These are phyloP conservation scores for Stomorhina lunata DNA, from an alignment of 2,888 invertebrate genomes.

Conservation along the genomic window DNA sequence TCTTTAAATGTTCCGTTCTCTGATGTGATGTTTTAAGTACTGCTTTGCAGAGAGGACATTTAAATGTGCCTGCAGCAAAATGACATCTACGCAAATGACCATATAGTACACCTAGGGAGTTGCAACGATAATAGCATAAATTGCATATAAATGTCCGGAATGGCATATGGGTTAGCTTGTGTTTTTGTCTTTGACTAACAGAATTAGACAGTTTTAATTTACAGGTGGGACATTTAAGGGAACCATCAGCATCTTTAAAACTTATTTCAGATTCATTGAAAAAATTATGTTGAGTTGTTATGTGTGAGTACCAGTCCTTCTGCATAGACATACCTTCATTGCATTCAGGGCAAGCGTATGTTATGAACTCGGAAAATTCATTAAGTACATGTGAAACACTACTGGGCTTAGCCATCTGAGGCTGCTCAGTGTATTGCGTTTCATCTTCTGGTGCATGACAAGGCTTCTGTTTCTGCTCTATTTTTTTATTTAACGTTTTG, in stretches of 20 bases:
- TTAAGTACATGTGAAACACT: too few species aligned
- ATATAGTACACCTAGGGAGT: constrained; percentile 18
- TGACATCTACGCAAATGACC: constrained; percentile 44
- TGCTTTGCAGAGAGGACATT: constrained; percentile 40
- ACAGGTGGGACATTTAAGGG: constrained; percentile 37
- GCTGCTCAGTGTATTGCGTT: too few species aligned
- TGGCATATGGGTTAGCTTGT: constrained; percentile 56
- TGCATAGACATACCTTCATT: constrained; percentile 35
- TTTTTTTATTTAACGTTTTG: too few species aligned
- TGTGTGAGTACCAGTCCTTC: constrained; percentile 48
- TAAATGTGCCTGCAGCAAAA: constrained; percentile 33
- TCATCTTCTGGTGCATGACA: too few species aligned
- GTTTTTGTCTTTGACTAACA: constrained; percentile 27
- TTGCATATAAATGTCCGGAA: constrained; percentile 53
- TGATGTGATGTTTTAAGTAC: constrained; percentile 40
- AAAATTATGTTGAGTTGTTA: constrained; percentile 47
- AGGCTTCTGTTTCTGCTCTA: too few species aligned
- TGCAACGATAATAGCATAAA: constrained; percentile 44
- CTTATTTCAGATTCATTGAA: constrained; percentile 34
- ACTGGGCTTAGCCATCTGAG: not conserved
- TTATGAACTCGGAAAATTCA: constrained; percentile 45
- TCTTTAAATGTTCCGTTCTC: constrained; percentile 51
- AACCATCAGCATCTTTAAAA: constrained; percentile 9
- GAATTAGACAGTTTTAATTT: not conserved
- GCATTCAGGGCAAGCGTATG: constrained; percentile 61